These are phyloP conservation scores for Ovis canadensis DNA, from an alignment of 2,113 vertebrate species.

Conservation along the genomic window DNA sequence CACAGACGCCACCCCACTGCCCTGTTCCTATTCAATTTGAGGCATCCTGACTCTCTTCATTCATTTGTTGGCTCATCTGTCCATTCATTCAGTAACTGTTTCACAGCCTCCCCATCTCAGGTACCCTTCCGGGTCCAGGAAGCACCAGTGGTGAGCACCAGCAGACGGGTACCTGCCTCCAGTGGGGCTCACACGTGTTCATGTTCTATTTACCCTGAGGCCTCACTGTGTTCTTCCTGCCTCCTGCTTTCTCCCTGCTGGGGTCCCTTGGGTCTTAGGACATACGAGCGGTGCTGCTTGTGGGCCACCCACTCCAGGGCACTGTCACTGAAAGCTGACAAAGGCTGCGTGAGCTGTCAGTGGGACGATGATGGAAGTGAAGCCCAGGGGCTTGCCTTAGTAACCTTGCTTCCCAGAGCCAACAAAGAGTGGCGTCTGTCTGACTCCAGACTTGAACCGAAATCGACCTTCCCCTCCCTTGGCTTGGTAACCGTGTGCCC, in stretches of 20 bases:
- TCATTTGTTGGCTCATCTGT: background rate
- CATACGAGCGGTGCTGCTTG: background rate
- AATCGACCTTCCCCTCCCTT: background rate
- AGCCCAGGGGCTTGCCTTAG: background rate
- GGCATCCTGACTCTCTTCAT: background rate
- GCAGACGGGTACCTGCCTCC: background rate
- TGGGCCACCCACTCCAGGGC: background rate
- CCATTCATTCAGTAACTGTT: background rate
- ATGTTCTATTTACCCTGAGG: background rate
- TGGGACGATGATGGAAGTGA: background rate
- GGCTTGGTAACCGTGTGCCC: background rate
- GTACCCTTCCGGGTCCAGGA: background rate
- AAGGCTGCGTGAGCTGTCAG: background rate
- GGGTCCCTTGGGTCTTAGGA: background rate
- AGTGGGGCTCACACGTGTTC: fast-evolving
- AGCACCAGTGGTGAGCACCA: background rate
- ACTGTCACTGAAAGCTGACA: background rate
- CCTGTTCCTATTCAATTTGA: background rate
- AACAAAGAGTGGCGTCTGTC: background rate
- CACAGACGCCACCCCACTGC: background rate
- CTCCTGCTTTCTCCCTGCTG: background rate
- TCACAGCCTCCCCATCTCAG: background rate
- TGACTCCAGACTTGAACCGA: background rate
- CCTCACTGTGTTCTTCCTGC: background rate
- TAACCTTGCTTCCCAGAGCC: background rate